These are phyloP conservation scores for Ametastegia equiseti DNA, from an alignment of 2,888 invertebrate genomes.

Conservation along the genomic window DNA sequence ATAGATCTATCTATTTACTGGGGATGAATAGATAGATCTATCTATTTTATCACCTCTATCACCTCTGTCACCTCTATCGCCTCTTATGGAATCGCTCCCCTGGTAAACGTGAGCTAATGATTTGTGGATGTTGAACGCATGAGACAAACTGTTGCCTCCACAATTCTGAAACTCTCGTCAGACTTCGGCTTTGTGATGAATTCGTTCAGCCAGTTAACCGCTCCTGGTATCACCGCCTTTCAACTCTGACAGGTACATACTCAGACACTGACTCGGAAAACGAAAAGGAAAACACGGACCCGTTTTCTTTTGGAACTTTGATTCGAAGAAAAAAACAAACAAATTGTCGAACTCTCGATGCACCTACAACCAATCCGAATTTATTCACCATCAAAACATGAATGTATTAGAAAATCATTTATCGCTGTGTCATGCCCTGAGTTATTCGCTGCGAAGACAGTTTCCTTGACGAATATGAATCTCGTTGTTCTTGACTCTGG, in stretches of 20 bases:
- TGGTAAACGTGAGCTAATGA: background rate
- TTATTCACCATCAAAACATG: background rate
- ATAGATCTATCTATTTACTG: too few relatives aligned
- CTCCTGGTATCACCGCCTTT: background rate
- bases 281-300: background rate
- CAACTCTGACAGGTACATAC: constrained; percentile 32
- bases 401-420: background rate
- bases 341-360: background rate
- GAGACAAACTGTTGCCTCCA: background rate
- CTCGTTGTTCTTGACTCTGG: background rate
- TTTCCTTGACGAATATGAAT: background rate
- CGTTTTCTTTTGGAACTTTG: background rate
- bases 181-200: background rate
- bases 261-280: background rate
- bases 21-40: too few relatives aligned
- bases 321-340: background rate
- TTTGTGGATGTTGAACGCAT: background rate
- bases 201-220: background rate
- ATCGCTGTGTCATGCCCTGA: constrained; percentile 18
- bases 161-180: background rate
- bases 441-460: background rate
- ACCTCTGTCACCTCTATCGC: too few relatives aligned
- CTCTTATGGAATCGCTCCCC: too few relatives aligned
- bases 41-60: too few relatives aligned
- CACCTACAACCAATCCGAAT: background rate